Conservation (phyloP, 1,140 invertebrate genomes). For the Thaumatotibia leucotreta region DNA sequence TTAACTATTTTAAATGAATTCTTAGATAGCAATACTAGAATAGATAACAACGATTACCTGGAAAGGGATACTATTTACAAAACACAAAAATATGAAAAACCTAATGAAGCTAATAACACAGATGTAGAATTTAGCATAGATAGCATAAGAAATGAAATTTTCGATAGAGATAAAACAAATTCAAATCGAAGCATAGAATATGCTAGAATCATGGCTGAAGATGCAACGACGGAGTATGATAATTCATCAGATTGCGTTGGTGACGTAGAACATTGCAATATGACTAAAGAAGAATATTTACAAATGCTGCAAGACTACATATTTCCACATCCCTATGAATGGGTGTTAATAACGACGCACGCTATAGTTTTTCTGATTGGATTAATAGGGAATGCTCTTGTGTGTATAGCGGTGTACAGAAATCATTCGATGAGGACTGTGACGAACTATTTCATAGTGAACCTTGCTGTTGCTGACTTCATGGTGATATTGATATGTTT, state of each 20-base stretch:
- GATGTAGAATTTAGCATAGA: neutral
- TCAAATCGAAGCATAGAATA: neutral
- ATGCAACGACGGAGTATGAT: constrained; percentile 11
- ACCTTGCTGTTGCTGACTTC: constrained; percentile 93
- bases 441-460: constrained; percentile 96
- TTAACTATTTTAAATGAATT: neutral
- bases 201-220: neutral
- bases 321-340: constrained; percentile 79
- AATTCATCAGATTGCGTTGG: constrained; percentile 51
- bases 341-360: constrained; percentile 84
- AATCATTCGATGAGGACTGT: constrained; percentile 92
- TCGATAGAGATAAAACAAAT: neutral
- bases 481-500: constrained; percentile 93
- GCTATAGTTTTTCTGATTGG: constrained; percentile 85
- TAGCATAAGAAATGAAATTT: neutral
- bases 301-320: constrained; percentile 79
- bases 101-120: neutral
- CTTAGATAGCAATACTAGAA: neutral
- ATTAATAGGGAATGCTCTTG: constrained; percentile 90
- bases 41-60: neutral
- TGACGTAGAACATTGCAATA: constrained; percentile 54
- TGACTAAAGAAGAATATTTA: constrained; percentile 80
- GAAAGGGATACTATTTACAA: neutral
- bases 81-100: neutral
- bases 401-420: constrained; percentile 91